Percentiles rank a stretch among this genome's conserved stretches.
Evolutionary conservation across 2,797 vertebrate genomes (phyloP).

Genomic region (Hemitrygon akajei): DNA sequence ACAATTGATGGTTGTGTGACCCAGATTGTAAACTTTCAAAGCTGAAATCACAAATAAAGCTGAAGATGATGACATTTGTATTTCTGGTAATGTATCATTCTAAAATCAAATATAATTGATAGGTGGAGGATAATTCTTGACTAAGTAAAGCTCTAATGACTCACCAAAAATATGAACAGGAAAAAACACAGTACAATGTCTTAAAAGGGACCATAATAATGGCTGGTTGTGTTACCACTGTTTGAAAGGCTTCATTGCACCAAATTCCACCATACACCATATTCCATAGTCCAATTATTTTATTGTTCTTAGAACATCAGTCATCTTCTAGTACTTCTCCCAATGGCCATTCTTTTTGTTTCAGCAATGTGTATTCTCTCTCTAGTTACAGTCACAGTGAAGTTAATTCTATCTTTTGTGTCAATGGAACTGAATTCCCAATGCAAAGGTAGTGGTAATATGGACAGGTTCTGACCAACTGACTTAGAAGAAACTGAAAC

Average conservation of each 20-base stretch:
- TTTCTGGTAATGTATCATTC: not conserved
- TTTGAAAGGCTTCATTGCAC: not conserved
- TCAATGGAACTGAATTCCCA: not conserved
- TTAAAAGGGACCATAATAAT: not conserved
- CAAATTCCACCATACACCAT: not conserved
- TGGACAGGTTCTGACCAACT: not conserved
- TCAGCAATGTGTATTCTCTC: not conserved
- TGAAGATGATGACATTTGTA: constrained; percentile 32
- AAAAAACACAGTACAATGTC: not conserved
- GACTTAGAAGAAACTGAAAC: not conserved
- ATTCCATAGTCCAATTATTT: not conserved
- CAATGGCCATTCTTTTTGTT: not conserved
- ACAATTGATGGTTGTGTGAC: constrained; percentile 51
- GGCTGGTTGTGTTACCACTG: not conserved
- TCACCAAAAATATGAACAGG: not conserved
- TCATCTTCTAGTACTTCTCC: not conserved
- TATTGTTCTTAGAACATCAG: not conserved
- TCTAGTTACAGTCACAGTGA: not conserved
- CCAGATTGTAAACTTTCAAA: constrained; percentile 51
- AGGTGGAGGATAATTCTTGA: not conserved
- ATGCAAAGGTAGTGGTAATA: not conserved
- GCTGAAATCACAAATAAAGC: constrained; percentile 37
- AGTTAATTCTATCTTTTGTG: not conserved
- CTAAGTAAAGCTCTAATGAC: not conserved
- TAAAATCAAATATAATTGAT: not conserved